Percentiles rank a stretch among this genome's conserved stretches.
Evolutionary conservation across 2,797 vertebrate genomes (phyloP).

Genomic region (Rhinella marina): DNA sequence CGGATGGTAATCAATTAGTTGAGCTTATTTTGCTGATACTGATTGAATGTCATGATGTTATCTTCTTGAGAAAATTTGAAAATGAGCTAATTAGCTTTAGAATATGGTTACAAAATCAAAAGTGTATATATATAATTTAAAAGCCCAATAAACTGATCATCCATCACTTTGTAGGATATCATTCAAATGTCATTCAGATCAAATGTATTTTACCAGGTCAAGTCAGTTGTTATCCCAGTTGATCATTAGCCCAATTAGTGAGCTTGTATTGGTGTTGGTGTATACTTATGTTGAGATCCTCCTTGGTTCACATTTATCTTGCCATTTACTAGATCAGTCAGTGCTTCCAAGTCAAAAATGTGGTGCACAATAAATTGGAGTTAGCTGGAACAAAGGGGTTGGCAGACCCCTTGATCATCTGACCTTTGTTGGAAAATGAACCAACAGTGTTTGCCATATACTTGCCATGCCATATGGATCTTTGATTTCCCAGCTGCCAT

Average conservation of each 20-base stretch:
- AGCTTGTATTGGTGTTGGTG: neutral
- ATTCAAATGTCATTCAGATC: neutral
- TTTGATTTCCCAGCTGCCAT: neutral
- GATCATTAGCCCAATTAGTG: neutral
- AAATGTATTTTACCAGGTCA: neutral
- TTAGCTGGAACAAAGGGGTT: neutral
- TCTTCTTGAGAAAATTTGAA: neutral
- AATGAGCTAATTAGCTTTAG: neutral
- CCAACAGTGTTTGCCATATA: neutral
- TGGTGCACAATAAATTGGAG: neutral
- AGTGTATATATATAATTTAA: constrained; percentile 1
- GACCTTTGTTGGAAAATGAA: neutral
- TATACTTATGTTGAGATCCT: neutral
- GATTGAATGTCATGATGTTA: constrained; percentile 11
- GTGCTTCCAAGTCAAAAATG: neutral
- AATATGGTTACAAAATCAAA: neutral
- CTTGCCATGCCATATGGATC: neutral
- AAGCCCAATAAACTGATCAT: neutral
- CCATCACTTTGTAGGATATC: neutral
- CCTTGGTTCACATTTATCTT: neutral
- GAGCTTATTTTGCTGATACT: constrained; percentile 12
- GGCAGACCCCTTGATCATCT: neutral
- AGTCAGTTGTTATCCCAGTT: neutral
- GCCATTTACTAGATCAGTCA: neutral
- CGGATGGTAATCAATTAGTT: neutral